Conservation (phyloP, 1,140 invertebrate genomes). For the Drosophila repleta region DNA sequence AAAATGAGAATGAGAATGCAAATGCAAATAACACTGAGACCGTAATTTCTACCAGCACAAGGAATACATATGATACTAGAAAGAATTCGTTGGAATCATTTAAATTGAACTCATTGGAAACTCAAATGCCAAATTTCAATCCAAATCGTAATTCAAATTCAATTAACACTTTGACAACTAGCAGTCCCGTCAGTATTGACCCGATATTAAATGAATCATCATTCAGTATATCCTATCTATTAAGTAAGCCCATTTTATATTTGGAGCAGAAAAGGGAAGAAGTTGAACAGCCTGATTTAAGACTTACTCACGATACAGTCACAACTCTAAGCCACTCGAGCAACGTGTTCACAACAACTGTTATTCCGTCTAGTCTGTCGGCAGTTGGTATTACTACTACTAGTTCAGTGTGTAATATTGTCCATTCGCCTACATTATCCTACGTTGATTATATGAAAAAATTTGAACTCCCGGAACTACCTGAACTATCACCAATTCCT, state of each 20-base stretch:
- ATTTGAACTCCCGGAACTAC: slow-evolving; percentile 70
- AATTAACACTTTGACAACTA: slow-evolving; percentile 20
- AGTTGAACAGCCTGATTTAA: neutral
- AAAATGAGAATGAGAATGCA: slow-evolving; percentile 10
- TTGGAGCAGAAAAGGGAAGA: neutral
- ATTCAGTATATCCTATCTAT: slow-evolving; percentile 12
- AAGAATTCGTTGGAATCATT: slow-evolving; percentile 3
- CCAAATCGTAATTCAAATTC: slow-evolving; percentile 15
- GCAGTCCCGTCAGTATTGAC: slow-evolving; percentile 19
- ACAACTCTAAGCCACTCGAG: slow-evolving; percentile 26
- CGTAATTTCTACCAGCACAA: slow-evolving; percentile 15
- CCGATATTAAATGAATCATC: slow-evolving; percentile 29
- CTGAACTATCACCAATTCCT: slow-evolving; percentile 63
- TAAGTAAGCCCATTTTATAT: slow-evolving; percentile 8
- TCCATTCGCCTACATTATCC: slow-evolving; percentile 38
- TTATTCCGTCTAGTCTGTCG: slow-evolving; percentile 11
- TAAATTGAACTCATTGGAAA: slow-evolving; percentile 23
- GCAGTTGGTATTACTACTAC: neutral
- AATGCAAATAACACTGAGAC: neutral
- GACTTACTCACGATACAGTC: slow-evolving; percentile 30
- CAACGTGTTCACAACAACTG: slow-evolving; percentile 55
- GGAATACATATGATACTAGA: slow-evolving; percentile 4
- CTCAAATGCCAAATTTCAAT: slow-evolving; percentile 9
- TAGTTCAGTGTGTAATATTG: slow-evolving; percentile 24
- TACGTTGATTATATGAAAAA: slow-evolving; percentile 72